Evolutionary conservation across 1,140 invertebrate species (phyloP), one percentile per base, ranked within the genome.

Genomic region (Rhagoletis zephyria): DNA sequence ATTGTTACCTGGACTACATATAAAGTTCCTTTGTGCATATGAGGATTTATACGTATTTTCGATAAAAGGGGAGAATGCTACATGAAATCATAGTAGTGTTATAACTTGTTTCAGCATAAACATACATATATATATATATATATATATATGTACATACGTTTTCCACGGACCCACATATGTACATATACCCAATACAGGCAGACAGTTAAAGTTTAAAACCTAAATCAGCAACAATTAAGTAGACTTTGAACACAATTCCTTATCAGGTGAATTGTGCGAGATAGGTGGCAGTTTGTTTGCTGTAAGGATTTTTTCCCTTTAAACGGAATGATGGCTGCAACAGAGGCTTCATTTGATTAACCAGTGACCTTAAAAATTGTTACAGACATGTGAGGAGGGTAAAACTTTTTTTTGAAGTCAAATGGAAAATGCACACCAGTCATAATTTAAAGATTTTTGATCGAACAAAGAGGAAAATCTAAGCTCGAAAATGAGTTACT

Each of bases 291-390:
- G 14, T 0, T 45, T 74, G 40, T 45, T 74, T 74, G 67, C 67
- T 45, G 67, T 74, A n/a, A 16, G 12, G 45, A 16, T 74, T 74
- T 14, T 48, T 30, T 30, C 30, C 30, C 30, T 30, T 45, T 16
- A 42, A 45, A 48, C 45, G 10, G 61, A n/a, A 63, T 81, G 2
- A 61, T 48, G 16, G 19, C 16, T 19, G 14, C 30, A 87, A 87
- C 30, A 87, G 85, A 60, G 87, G 87, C 85, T 88, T 88, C 87
- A 86, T 86, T 88, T 88, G 85, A 88, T 88, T 88, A 88, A 86
- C 74, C 56, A 48, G 45, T 81, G n/a, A 81, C 74, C 74, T 81
- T 56, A 14, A 4, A 56, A 56, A 56, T 56, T 56, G 5, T 3
- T 56, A 51, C 16, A 74, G 5, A 5, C 48, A 56, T 74, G 70